These are phyloP conservation scores for Diaprepes abbreviatus DNA, from an alignment of 2,888 invertebrate genomes.

Conservation along the genomic window DNA sequence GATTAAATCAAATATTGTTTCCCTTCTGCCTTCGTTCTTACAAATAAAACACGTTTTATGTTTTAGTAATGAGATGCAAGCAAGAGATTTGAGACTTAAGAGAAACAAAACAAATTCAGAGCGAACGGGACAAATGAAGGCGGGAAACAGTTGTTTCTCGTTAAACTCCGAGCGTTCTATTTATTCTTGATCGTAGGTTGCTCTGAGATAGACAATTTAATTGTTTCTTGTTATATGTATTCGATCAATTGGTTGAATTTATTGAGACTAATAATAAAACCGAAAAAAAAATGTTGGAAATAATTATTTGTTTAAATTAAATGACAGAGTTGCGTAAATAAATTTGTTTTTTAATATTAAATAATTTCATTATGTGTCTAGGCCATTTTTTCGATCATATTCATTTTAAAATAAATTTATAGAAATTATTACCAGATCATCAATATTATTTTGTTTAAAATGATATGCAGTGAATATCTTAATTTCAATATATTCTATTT, in stretches of 20 bases:
- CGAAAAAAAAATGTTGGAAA: too few species aligned
- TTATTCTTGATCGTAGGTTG: not conserved
- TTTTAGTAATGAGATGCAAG: conserved; percentile 6
- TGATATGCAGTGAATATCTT: too few species aligned
- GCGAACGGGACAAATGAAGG: conserved; percentile 2
- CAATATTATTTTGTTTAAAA: too few species aligned
- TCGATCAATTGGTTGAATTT: not conserved
- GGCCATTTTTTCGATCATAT: too few species aligned
- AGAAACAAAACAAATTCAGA: conserved; percentile 2
- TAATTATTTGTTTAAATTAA: too few species aligned
- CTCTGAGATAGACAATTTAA: not conserved
- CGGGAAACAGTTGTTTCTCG: not conserved
- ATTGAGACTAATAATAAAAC: too few species aligned
- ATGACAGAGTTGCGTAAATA: too few species aligned
- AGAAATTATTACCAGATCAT: too few species aligned
- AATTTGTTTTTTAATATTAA: too few species aligned
- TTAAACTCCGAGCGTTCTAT: not conserved
- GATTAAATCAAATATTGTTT: conserved; percentile 2
- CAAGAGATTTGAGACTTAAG: not conserved
- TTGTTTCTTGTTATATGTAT: not conserved
- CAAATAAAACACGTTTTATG: not conserved
- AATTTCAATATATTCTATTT: too few species aligned
- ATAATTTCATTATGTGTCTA: too few species aligned
- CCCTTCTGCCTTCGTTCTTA: not conserved
- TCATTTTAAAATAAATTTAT: too few species aligned